Conservation (phyloP, 2,797 vertebrate species). For the Thripadectes ignobilis region DNA sequence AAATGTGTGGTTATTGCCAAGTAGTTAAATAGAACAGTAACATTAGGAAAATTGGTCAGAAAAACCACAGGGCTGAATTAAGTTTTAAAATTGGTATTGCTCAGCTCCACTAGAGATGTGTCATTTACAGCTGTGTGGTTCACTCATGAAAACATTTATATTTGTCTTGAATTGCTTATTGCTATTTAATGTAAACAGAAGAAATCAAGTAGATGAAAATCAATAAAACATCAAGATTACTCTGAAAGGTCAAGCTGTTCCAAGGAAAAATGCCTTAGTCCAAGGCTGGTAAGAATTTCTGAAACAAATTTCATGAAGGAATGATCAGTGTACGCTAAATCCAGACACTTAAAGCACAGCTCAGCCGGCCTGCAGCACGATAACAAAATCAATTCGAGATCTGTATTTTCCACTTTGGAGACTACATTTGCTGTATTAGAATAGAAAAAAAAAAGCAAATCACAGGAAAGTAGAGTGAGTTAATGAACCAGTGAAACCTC, state of each 20-base stretch:
- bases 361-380: not conserved
- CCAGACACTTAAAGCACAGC: not conserved
- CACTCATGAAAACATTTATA: not conserved
- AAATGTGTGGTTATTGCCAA: not conserved
- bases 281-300: not conserved
- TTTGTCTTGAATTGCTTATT: not conserved
- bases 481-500: not conserved
- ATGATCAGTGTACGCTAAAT: not conserved
- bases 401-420: not conserved
- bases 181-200: slow-evolving; percentile 47
- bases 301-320: not conserved
- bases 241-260: slow-evolving; percentile 52
- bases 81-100: not conserved
- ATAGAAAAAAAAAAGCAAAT: not conserved
- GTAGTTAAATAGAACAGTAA: not conserved
- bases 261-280: not conserved
- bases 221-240: slow-evolving; percentile 27
- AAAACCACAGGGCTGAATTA: not conserved
- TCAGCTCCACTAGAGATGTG: not conserved
- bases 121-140: not conserved
- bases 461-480: not conserved
- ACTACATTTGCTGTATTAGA: not conserved
- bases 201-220: slow-evolving; percentile 38
- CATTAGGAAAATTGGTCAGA: not conserved
- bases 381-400: slow-evolving; percentile 13